phyloP scores from a whole-genome alignment of 2,888 invertebrate genomes.

The Eilema caniola region DNA sequence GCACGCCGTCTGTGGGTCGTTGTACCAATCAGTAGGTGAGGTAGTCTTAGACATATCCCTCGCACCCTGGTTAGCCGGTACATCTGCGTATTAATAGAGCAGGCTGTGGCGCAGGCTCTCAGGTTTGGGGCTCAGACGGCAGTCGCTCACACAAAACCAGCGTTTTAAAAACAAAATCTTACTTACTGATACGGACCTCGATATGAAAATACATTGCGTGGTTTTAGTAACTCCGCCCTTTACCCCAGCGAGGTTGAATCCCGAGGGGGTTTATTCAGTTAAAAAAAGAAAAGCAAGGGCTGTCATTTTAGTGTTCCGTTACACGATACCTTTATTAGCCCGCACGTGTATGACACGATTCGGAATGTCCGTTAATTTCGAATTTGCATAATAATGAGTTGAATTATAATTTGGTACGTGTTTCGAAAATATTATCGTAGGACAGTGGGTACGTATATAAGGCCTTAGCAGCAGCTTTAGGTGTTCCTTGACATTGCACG shows the following conservation, averaged over 20 bases:
- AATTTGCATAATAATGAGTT: conserved; percentile 38
- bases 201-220: no score
- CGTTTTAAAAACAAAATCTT: no score
- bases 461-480: not conserved
- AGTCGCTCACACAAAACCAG: no score
- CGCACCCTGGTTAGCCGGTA: no score
- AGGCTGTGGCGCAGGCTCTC: no score
- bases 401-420: conserved; percentile 46
- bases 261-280: not conserved
- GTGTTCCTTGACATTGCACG: not conserved
- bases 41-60: no score
- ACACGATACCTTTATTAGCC: conserved; percentile 36
- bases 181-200: no score
- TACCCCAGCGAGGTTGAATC: not conserved
- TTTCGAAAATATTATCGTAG: conserved; percentile 16
- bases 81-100: no score
- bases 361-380: conserved; percentile 37
- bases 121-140: no score
- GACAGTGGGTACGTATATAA: not conserved
- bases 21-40: no score
- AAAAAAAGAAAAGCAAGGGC: conserved; percentile 23
- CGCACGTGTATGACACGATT: conserved; percentile 35
- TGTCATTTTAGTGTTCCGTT: conserved; percentile 35
- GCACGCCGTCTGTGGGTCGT: no score
- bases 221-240: not conserved